These are phyloP conservation scores for Oncorhynchus keta DNA, from an alignment of 2,113 vertebrate species.

Conservation along the genomic window DNA sequence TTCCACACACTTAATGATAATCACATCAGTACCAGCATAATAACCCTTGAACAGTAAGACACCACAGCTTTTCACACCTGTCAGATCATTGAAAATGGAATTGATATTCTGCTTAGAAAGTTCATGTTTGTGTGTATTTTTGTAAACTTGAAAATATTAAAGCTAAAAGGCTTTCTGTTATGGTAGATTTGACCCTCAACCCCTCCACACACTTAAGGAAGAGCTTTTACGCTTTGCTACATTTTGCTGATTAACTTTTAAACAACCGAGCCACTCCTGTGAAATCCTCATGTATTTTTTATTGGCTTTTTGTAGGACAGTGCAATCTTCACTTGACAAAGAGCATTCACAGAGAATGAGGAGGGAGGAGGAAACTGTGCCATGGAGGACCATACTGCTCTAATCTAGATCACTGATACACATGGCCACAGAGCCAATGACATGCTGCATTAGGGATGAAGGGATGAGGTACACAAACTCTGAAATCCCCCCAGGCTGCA, in stretches of 20 bases:
- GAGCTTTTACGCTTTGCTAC: background rate
- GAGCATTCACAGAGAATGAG: background rate
- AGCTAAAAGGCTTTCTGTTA: background rate
- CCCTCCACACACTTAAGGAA: no score
- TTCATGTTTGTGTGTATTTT: background rate
- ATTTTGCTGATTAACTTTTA: background rate
- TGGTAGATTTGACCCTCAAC: background rate
- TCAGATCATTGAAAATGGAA: background rate
- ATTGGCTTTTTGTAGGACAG: background rate
- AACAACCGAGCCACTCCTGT: background rate
- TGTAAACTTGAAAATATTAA: background rate
- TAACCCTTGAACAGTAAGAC: background rate
- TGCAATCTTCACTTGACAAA: background rate
- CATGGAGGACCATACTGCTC: background rate
- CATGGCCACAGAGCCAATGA: background rate
- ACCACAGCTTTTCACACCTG: background rate
- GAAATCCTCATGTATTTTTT: background rate
- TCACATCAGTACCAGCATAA: background rate
- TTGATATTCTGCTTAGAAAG: background rate
- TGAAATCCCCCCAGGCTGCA: background rate
- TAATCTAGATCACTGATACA: background rate
- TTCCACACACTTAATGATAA: background rate
- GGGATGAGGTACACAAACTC: background rate
- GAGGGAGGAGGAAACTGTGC: background rate
- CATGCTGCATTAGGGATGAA: slow-evolving; percentile 5